phyloP scores from a whole-genome alignment of 1,140 invertebrate species.

The Ladona fulva region DNA sequence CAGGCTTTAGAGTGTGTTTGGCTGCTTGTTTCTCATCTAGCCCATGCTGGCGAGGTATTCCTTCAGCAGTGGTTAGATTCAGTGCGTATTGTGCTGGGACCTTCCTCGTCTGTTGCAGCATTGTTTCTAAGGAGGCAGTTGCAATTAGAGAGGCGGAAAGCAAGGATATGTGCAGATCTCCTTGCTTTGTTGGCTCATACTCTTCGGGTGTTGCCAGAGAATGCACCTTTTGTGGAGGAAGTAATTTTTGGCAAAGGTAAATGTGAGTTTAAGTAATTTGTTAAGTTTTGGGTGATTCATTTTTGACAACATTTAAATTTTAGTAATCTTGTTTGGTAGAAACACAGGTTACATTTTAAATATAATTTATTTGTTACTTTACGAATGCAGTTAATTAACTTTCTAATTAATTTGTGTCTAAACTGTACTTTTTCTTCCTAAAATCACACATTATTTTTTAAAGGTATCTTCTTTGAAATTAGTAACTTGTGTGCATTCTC shows the following conservation, averaged over 20 bases:
- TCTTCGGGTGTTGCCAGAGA: constrained; percentile 61
- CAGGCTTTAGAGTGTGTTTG: constrained; percentile 54
- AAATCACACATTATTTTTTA: too few relatives aligned
- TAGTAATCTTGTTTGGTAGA: too few relatives aligned
- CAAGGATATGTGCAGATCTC: constrained; percentile 51
- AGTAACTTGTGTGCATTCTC: too few relatives aligned
- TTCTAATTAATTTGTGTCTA: too few relatives aligned
- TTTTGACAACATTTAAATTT: too few relatives aligned
- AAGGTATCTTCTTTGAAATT: too few relatives aligned
- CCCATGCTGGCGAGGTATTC: constrained; percentile 57
- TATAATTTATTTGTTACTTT: too few relatives aligned
- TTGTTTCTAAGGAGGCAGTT: constrained; percentile 36
- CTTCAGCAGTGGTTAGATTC: constrained; percentile 69
- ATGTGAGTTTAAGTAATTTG: neutral
- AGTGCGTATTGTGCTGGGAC: constrained; percentile 51
- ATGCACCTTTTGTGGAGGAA: constrained; percentile 61
- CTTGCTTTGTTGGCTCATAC: constrained; percentile 63
- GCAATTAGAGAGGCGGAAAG: constrained; percentile 47
- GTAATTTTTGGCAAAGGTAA: constrained; percentile 44
- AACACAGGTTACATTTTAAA: too few relatives aligned
- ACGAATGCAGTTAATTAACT: too few relatives aligned
- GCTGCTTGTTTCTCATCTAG: constrained; percentile 59
- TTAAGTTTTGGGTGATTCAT: too few relatives aligned
- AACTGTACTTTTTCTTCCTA: too few relatives aligned
- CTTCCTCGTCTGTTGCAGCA: constrained; percentile 38